Base-by-base conservation (phyloP, 2,113 vertebrate species). In the Crotalus helleri region DNA sequence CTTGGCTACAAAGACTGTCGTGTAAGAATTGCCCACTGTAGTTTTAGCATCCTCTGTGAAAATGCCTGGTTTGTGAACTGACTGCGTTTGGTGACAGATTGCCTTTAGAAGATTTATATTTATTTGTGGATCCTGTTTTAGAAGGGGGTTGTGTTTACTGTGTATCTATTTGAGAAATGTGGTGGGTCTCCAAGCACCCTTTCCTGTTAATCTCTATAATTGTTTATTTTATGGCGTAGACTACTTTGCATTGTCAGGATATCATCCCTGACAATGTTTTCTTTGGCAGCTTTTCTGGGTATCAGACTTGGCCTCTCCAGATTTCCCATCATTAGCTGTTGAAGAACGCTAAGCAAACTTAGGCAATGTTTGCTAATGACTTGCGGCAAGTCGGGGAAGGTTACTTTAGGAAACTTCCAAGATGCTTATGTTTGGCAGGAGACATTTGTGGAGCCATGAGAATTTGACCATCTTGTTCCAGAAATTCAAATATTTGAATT, bases 241-340 rank as follows among this genome's bases (percentile, higher is more conserved):
- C 94, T 96, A 90, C 95, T 97, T 95, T 96, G 96, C 85, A 97
- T 96, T 96, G 96, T 96, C 94, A 94, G 96, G 95, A 95, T 94
- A 95, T 93, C 0, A 0, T 95, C 91, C 90, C 88, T 88, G 91
- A 96, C 95, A 96, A 58, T 97, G 94, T 97, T 97, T 96, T 94
- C 54, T 93, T 97, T 97, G 97, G 97, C 96, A 96, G 90, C 94
- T 54, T 6, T 69, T 95, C 8, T 0, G 58, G 95, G 95, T 96
- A 96, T 95, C 95, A 96, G 94, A 94, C 94, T 94, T 39, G 1
- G 91, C 81, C 93, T 94, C 92, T 94, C 94, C 94, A 0, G 91
- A 94, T 95, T 94, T 96, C 96, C 92, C 94, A 86, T 93, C 94
- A 95, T 87, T 96, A 95, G 88, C 4, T 93, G 92, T 93, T 57